Conservation (phyloP, 2,888 invertebrate genomes). For the Coecobrya sp. region DNA sequence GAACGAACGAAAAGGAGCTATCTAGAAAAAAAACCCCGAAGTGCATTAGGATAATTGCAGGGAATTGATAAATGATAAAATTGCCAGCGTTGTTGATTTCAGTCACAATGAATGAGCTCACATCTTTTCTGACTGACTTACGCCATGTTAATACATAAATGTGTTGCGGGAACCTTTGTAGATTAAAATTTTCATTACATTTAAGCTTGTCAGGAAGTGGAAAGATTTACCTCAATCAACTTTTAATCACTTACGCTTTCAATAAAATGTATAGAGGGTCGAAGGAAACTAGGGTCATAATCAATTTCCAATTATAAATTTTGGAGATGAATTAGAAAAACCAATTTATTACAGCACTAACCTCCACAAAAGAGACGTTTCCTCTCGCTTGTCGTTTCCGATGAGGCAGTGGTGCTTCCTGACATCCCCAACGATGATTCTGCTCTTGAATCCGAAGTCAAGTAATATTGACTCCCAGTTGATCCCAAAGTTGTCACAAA, state of each 20-base stretch:
- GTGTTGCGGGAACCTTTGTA: background rate
- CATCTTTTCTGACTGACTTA: background rate
- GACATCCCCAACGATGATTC: conserved; percentile 75
- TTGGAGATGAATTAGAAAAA: background rate
- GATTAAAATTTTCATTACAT: conserved; percentile 9
- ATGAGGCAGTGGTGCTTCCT: conserved; percentile 62
- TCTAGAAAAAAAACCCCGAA: conserved; percentile 42
- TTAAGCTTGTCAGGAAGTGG: background rate
- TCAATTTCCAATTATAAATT: background rate
- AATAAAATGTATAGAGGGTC: background rate
- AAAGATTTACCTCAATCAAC: background rate
- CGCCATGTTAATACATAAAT: background rate
- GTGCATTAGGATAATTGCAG: conserved; percentile 76
- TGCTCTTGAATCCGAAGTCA: conserved; percentile 76
- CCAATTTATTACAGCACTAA: background rate
- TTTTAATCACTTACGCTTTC: background rate
- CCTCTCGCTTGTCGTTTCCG: conserved; percentile 72
- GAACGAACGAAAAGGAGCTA: background rate
- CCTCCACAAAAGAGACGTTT: conserved; percentile 77
- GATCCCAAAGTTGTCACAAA: conserved; percentile 77
- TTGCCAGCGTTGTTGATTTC: background rate
- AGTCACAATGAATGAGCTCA: background rate
- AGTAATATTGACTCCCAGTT: conserved; percentile 75
- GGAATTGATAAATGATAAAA: conserved; percentile 37
- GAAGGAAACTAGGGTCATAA: background rate